Conservation (phyloP, 2,888 invertebrate genomes). For the Serripes groenlandicus region DNA sequence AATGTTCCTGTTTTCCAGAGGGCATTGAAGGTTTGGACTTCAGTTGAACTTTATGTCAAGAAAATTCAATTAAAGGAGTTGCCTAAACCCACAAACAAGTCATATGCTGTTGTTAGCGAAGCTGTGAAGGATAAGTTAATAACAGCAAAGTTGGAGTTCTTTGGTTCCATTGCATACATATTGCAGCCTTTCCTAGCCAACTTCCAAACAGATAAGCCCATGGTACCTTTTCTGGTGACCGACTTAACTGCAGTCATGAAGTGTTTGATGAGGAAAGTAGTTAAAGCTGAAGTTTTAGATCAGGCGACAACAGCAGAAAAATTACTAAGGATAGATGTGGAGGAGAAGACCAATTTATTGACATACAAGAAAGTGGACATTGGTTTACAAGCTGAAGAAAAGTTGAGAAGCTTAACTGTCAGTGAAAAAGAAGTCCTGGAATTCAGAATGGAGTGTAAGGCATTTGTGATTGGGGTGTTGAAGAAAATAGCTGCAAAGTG, state of each 20-base stretch:
- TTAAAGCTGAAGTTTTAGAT: slow-evolving; percentile 37
- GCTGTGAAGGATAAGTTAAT: slow-evolving; percentile 48
- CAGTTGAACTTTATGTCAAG: slow-evolving; percentile 51
- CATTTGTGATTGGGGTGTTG: slow-evolving; percentile 20
- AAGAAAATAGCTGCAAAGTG: slow-evolving; percentile 47
- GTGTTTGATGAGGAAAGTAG: slow-evolving; percentile 45
- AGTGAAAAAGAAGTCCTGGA: slow-evolving; percentile 13
- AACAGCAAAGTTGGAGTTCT: slow-evolving; percentile 53
- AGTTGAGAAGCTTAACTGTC: background rate
- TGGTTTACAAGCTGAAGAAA: slow-evolving; percentile 37
- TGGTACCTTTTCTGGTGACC: slow-evolving; percentile 47
- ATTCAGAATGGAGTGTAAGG: slow-evolving; percentile 40
- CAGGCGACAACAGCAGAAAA: slow-evolving; percentile 19
- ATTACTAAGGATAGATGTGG: slow-evolving; percentile 36
- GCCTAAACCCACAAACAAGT: slow-evolving; percentile 46
- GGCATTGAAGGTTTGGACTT: slow-evolving; percentile 40
- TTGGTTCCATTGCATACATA: slow-evolving; percentile 42
- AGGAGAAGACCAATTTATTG: slow-evolving; percentile 23
- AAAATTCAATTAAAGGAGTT: slow-evolving; percentile 44
- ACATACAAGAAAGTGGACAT: slow-evolving; percentile 46
- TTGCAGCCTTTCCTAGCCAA: slow-evolving; percentile 51
- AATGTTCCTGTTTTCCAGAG: slow-evolving; percentile 63
- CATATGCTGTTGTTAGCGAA: slow-evolving; percentile 26
- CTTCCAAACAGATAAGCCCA: slow-evolving; percentile 56
- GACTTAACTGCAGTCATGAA: slow-evolving; percentile 41